Conservation (phyloP, 1,140 invertebrate species). For the Caerostris extrusa region DNA sequence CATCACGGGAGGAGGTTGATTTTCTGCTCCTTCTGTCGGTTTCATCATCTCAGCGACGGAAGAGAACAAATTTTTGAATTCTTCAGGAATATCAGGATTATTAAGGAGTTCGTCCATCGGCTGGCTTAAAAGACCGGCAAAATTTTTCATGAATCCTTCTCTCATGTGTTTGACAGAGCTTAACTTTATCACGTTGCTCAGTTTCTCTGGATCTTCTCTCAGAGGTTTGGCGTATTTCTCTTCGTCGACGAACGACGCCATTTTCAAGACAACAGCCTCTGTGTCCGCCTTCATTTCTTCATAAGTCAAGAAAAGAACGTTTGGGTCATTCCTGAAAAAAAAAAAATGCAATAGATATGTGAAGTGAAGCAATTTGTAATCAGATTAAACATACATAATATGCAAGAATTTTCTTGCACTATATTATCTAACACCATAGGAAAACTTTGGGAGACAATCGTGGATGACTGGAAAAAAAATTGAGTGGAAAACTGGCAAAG, state of each 20-base stretch:
- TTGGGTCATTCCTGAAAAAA: conserved; percentile 78
- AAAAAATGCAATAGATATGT: background rate
- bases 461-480: too few relatives aligned
- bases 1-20: background rate
- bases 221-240: conserved; percentile 24
- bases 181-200: conserved; percentile 53
- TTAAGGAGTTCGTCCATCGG: background rate
- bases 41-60: background rate
- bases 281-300: conserved; percentile 77
- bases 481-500: too few relatives aligned
- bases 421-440: too few relatives aligned
- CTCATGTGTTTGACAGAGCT: conserved; percentile 75
- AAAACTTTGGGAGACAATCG: too few relatives aligned
- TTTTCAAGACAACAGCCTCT: conserved; percentile 47
- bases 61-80: background rate
- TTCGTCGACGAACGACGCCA: conserved; percentile 73
- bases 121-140: background rate
- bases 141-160: conserved; percentile 9
- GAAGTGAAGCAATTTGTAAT: background rate
- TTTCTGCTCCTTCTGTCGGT: background rate
- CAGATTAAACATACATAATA: too few relatives aligned
- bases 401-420: too few relatives aligned
- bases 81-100: conserved; percentile 34
- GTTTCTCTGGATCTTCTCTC: background rate
- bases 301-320: conserved; percentile 81